Evolutionary conservation across 1,140 invertebrate species (phyloP).

Genomic region (Cotesia typhae): DNA sequence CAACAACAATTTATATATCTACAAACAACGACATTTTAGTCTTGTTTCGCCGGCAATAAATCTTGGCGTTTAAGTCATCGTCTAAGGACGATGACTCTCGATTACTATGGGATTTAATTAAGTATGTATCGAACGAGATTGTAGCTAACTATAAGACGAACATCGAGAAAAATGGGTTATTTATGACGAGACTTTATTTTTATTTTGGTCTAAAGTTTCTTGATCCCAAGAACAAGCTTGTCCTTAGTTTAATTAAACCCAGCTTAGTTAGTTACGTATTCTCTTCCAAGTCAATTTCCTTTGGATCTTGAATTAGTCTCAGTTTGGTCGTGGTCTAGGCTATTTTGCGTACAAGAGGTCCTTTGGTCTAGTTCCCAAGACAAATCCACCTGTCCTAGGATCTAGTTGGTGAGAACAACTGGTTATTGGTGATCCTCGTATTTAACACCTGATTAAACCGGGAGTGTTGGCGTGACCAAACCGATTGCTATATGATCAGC

Average conservation of each 20-base stretch:
- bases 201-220: neutral
- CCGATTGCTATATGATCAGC: constrained; percentile 48
- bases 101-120: constrained; percentile 29
- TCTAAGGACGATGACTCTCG: constrained; percentile 5
- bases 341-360: constrained; percentile 20
- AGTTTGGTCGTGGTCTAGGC: neutral
- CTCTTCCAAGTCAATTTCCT: constrained; percentile 18
- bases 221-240: neutral
- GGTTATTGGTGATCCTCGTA: constrained; percentile 51
- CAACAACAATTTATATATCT: too few species aligned
- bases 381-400: neutral
- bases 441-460: constrained; percentile 63
- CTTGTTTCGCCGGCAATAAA: too few species aligned
- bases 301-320: neutral
- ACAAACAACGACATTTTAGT: too few species aligned
- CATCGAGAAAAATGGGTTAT: constrained; percentile 21
- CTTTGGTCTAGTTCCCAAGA: too few species aligned
- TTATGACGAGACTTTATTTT: constrained; percentile 10
- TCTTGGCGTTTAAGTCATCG: neutral
- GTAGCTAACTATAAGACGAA: constrained; percentile 30
- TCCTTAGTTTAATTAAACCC: constrained; percentile 23
- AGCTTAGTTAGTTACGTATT: constrained; percentile 28
- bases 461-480: constrained; percentile 55
- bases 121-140: constrained; percentile 2
- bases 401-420: constrained; percentile 3